phyloP scores from a whole-genome alignment of 2,888 invertebrate genomes.

The Pardosa pseudoannulata region DNA sequence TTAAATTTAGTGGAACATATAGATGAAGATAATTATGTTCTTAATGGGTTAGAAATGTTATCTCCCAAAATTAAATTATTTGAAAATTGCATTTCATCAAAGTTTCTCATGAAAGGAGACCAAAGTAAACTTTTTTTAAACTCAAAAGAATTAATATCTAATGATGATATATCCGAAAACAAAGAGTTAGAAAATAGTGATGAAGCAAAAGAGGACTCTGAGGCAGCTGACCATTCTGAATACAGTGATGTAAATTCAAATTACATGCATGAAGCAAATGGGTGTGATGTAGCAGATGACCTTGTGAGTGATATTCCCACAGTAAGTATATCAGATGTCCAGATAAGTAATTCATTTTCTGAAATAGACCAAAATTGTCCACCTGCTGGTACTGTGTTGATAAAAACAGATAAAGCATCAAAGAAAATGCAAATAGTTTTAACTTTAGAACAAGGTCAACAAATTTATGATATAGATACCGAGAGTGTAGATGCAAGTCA shows the following conservation, averaged over 20 bases:
- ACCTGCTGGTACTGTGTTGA: conserved; percentile 71
- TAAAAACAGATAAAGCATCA: conserved; percentile 72
- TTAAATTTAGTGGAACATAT: conserved; percentile 49
- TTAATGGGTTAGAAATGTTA: conserved; percentile 41
- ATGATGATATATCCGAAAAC: not conserved
- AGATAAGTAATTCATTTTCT: not conserved
- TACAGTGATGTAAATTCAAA: not conserved
- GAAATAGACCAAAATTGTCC: conserved; percentile 26
- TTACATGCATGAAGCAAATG: not conserved
- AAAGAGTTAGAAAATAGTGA: not conserved
- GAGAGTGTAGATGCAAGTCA: conserved; percentile 48
- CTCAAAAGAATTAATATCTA: conserved; percentile 3
- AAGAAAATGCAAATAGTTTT: conserved; percentile 74
- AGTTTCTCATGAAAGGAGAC: not conserved
- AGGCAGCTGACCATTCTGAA: not conserved
- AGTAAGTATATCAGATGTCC: conserved; percentile 40
- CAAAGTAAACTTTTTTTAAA: conserved; percentile 23
- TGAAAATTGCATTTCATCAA: not conserved
- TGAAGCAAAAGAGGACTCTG: not conserved
- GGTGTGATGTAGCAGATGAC: not conserved
- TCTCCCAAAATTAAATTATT: not conserved
- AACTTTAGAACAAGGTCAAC: conserved; percentile 73
- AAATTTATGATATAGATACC: conserved; percentile 71
- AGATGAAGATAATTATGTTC: conserved; percentile 28
- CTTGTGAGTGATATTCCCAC: conserved; percentile 42